Evolutionary conservation across 2,113 vertebrate species (phyloP).

Genomic region (Theristicus caerulescens): DNA sequence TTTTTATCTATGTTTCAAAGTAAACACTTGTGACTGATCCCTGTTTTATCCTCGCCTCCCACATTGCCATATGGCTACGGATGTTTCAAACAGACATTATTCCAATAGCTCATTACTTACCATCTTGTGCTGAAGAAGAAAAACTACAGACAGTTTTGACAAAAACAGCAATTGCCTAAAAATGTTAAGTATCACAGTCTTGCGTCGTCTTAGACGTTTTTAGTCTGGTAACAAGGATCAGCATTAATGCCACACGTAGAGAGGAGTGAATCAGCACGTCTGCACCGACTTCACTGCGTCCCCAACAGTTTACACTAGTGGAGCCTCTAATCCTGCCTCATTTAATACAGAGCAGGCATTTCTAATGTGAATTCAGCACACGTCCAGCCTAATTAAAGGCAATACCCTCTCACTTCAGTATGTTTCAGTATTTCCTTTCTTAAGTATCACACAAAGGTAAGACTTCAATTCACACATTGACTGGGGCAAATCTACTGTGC

Average conservation of each 20-base stretch:
- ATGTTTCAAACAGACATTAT: conserved; percentile 58
- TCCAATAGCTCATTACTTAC: conserved; percentile 58
- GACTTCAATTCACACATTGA: neutral
- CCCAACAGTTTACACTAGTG: neutral
- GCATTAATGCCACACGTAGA: neutral
- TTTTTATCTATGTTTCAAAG: conserved; percentile 54
- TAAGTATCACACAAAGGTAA: neutral
- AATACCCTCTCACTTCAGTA: neutral
- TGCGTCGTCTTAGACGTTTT: neutral
- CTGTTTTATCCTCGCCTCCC: conserved; percentile 66
- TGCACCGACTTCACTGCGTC: accelerated
- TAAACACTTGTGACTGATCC: conserved; percentile 62
- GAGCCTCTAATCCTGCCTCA: neutral
- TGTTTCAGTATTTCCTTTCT: neutral
- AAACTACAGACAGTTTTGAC: conserved; percentile 65
- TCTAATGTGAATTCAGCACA: neutral
- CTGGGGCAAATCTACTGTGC: accelerated
- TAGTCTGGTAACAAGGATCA: neutral
- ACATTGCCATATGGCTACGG: conserved; percentile 57
- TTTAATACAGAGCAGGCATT: neutral
- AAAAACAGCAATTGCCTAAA: conserved; percentile 62
- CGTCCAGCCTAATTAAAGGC: neutral
- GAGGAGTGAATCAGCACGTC: conserved; percentile 31
- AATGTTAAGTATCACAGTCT: conserved; percentile 12
- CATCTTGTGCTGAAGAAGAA: conserved; percentile 41